Percentiles rank a stretch among this genome's conserved stretches.
phyloP scores from a whole-genome alignment of 2,888 invertebrate genomes.

The Lithophane leautieri region DNA sequence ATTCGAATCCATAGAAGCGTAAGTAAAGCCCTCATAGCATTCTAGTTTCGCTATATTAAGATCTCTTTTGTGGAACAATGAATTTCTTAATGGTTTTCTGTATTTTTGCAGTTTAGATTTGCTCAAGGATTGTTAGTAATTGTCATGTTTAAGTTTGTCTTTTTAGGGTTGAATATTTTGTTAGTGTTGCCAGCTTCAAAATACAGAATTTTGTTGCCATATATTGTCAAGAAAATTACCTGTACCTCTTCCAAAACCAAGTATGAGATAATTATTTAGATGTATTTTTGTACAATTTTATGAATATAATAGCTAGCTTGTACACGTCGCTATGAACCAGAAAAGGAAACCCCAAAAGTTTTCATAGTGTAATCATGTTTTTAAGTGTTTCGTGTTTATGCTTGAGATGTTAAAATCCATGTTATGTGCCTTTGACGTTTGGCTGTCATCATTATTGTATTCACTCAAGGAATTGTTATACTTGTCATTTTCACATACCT shows the following conservation, averaged over 20 bases:
- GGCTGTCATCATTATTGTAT: conserved; percentile 78
- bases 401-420: conserved; percentile 72
- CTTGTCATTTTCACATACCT: conserved; percentile 80
- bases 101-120: conserved; percentile 70
- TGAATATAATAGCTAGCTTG: conserved; percentile 55
- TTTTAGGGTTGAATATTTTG: conserved; percentile 68
- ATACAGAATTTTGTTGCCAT: conserved; percentile 68
- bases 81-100: conserved; percentile 74
- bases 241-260: conserved; percentile 51
- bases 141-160: conserved; percentile 68
- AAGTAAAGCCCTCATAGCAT: conserved; percentile 71
- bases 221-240: conserved; percentile 63
- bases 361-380: conserved; percentile 71
- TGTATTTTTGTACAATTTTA: conserved; percentile 70
- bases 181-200: conserved; percentile 69
- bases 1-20: conserved; percentile 69
- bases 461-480: conserved; percentile 79
- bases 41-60: conserved; percentile 74
- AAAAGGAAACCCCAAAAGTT: conserved; percentile 62
- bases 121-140: conserved; percentile 84
- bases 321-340: conserved; percentile 28
- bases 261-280: conserved; percentile 45
- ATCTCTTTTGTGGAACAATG: conserved; percentile 82
- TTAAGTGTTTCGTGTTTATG: conserved; percentile 66
- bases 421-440: conserved; percentile 81